phyloP scores from a whole-genome alignment of 2,888 invertebrate genomes.

The Agrochola circellaris region DNA sequence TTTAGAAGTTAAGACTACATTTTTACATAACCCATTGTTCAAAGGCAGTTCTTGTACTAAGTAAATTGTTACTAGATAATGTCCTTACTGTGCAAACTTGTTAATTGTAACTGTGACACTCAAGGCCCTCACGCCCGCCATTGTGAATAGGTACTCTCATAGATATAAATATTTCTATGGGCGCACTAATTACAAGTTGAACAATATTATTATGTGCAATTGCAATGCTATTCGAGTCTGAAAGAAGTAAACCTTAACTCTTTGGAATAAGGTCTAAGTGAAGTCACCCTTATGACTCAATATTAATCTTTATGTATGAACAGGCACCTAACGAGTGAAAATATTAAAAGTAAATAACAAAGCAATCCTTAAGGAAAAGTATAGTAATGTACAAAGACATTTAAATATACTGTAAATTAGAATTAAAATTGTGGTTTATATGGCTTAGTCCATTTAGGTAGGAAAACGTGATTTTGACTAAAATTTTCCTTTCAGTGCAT shows the following conservation, averaged over 20 bases:
- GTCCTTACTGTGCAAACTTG: not conserved
- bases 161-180: no score
- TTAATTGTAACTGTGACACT: slow-evolving; percentile 14
- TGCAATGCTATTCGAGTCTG: not conserved
- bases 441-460: not conserved
- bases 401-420: not conserved
- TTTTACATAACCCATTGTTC: slow-evolving; percentile 14
- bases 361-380: slow-evolving; percentile 3
- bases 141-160: not conserved
- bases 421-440: not conserved
- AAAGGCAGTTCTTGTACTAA: not conserved
- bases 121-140: slow-evolving; percentile 15
- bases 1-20: not conserved
- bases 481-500: slow-evolving; percentile 14
- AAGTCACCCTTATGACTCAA: not conserved
- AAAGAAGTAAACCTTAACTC: not conserved
- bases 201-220: no score
- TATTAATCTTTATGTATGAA: not conserved
- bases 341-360: slow-evolving; percentile 3
- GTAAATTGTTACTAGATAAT: not conserved
- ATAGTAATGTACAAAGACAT: not conserved
- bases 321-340: not conserved
- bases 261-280: not conserved
- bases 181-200: no score
- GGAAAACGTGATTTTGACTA: not conserved